Percentiles rank a stretch among this genome's conserved stretches.
Evolutionary conservation across 2,113 vertebrate genomes (phyloP).

Genomic region (Phainopepla nitens): DNA sequence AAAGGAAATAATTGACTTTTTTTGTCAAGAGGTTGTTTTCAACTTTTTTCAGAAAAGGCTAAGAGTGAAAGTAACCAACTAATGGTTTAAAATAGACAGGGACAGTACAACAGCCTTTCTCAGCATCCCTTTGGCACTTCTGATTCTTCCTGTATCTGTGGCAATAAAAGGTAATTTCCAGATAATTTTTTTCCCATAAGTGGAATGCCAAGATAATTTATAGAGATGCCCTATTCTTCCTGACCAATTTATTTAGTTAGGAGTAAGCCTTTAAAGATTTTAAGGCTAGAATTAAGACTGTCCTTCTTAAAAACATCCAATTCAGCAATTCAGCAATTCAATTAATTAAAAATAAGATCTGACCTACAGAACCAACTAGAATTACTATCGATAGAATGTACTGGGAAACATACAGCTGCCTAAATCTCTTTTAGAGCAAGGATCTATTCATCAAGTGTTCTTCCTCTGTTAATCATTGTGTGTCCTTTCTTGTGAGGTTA

Average conservation of each 20-base stretch:
- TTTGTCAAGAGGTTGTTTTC: background rate
- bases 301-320: background rate
- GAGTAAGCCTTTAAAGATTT: background rate
- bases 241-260: constrained; percentile 7
- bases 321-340: background rate
- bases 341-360: constrained; percentile 31
- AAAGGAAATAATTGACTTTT: background rate
- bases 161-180: constrained; percentile 43
- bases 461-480: background rate
- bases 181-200: constrained; percentile 42
- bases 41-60: background rate
- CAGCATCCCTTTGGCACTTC: background rate
- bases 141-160: background rate
- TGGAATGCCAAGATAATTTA: constrained; percentile 56
- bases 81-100: background rate
- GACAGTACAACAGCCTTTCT: background rate
- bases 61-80: background rate
- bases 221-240: constrained; percentile 19
- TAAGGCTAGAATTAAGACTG: constrained; percentile 18
- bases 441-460: background rate
- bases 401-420: background rate
- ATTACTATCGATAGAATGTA: background rate
- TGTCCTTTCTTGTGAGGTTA: background rate
- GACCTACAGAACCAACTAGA: background rate
- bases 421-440: background rate